A percentile compares a stretch with the other conserved stretches of the same genome.
Conservation (phyloP, 2,797 vertebrate species). For the Xenopus petersii region DNA sequence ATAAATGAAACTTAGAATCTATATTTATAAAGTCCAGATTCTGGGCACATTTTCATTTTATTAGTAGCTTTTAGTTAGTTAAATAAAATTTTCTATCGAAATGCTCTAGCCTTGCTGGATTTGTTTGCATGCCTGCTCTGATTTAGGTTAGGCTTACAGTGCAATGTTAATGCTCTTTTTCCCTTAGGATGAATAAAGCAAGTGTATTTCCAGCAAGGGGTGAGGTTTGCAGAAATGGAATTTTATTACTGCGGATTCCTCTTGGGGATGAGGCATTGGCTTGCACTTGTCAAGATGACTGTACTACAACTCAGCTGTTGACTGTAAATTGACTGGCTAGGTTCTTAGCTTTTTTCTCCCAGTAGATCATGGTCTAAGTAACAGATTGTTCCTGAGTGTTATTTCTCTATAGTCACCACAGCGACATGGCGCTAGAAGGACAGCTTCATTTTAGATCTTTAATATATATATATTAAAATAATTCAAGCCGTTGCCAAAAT, state of each 20-base stretch:
- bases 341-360: background rate
- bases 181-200: background rate
- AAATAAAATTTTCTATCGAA: too few relatives aligned
- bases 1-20: too few relatives aligned
- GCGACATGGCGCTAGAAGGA: background rate
- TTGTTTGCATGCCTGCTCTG: too few relatives aligned
- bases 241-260: background rate
- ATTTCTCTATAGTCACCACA: constrained; percentile 18
- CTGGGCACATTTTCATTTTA: too few relatives aligned
- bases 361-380: constrained; percentile 8
- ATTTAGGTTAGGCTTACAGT: too few relatives aligned
- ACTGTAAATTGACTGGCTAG: constrained; percentile 18
- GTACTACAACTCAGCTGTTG: constrained; percentile 1
- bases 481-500: too few relatives aligned
- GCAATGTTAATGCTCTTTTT: too few relatives aligned
- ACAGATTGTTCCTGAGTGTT: background rate
- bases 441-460: too few relatives aligned
- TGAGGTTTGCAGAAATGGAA: background rate
- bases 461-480: too few relatives aligned
- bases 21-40: too few relatives aligned
- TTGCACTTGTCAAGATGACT: constrained; percentile 23
- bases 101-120: too few relatives aligned
- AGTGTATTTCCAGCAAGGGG: background rate
- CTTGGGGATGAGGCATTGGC: background rate
- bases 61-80: too few relatives aligned